A percentile compares a stretch with the other conserved stretches of the same genome.
Conservation (phyloP, 2,797 vertebrate species). For the Galaxias olidus region DNA sequence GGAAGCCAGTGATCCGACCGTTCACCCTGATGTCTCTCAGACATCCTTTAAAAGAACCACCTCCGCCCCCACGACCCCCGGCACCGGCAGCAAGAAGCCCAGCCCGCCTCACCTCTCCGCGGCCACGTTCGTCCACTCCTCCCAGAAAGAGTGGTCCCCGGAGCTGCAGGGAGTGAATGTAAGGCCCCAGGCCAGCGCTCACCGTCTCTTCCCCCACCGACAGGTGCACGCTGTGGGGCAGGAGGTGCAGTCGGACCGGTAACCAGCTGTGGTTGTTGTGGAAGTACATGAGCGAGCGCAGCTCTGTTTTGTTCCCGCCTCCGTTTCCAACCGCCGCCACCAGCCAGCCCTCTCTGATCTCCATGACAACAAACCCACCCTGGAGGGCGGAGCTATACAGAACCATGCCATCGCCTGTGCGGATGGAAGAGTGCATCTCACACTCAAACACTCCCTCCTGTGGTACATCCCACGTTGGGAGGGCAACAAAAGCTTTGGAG, state of each 20-base stretch:
- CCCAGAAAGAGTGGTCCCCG: conserved; percentile 81
- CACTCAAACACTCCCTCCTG: conserved; percentile 77
- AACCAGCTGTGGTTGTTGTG: conserved; percentile 79
- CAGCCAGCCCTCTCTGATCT: conserved; percentile 79
- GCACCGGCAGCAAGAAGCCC: conserved; percentile 62
- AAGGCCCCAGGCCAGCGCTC: conserved; percentile 63
- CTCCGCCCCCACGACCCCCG: conserved; percentile 61
- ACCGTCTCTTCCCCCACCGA: conserved; percentile 77
- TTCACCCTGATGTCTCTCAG: conserved; percentile 79
- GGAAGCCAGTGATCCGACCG: conserved; percentile 76
- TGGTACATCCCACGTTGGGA: conserved; percentile 76
- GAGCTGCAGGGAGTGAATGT: conserved; percentile 66
- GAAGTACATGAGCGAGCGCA: conserved; percentile 74
- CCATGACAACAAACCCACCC: conserved; percentile 81
- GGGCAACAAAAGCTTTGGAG: conserved; percentile 82
- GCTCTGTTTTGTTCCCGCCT: conserved; percentile 62
- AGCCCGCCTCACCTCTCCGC: conserved; percentile 62
- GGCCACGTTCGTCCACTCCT: conserved; percentile 73
- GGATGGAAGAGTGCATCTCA: conserved; percentile 72
- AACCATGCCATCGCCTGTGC: conserved; percentile 75
- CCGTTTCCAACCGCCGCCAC: conserved; percentile 72
- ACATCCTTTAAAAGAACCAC: conserved; percentile 88
- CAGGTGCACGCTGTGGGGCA: conserved; percentile 73
- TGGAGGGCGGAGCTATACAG: conserved; percentile 78
- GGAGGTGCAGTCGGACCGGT: conserved; percentile 74